Conservation (phyloP, 1,140 invertebrate species). For the Danaus melanippus region DNA sequence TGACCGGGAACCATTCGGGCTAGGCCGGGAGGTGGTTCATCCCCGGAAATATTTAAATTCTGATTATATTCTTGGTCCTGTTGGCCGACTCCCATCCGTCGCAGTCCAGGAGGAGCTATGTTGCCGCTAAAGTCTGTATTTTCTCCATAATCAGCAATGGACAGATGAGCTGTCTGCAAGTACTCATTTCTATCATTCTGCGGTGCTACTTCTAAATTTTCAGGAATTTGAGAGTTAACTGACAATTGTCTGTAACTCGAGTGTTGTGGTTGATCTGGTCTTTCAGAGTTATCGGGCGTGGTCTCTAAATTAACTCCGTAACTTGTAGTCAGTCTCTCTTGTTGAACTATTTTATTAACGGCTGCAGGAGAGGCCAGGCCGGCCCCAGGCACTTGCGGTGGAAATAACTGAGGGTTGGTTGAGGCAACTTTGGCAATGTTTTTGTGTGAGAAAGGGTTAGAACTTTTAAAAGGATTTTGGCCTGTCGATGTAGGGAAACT, state of each 20-base stretch:
- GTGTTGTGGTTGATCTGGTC: conserved; percentile 69
- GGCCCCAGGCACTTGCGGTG: conserved; percentile 27
- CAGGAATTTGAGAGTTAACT: conserved; percentile 49
- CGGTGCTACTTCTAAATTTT: conserved; percentile 75
- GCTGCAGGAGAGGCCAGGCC: conserved; percentile 40
- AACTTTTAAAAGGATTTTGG: conserved; percentile 57
- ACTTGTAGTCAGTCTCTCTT: conserved; percentile 39
- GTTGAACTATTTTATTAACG: conserved; percentile 42
- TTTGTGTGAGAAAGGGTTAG: conserved; percentile 59
- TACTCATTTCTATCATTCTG: conserved; percentile 81
- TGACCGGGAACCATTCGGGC: conserved; percentile 75
- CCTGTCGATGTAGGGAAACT: conserved; percentile 37
- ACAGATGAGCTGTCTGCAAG: conserved; percentile 80
- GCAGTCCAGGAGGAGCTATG: conserved; percentile 74
- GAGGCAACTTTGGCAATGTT: conserved; percentile 32
- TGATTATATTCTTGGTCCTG: conserved; percentile 73
- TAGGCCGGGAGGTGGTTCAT: conserved; percentile 72
- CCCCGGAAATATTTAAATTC: conserved; percentile 64
- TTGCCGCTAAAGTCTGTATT: conserved; percentile 65
- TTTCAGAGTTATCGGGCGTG: conserved; percentile 77
- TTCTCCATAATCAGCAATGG: conserved; percentile 70
- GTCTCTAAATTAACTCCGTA: conserved; percentile 74
- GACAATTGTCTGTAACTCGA: conserved; percentile 38
- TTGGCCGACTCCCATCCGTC: conserved; percentile 77
- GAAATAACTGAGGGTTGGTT: conserved; percentile 31